phyloP scores from a whole-genome alignment of 2,113 vertebrate genomes.

The Apteryx owenii region DNA sequence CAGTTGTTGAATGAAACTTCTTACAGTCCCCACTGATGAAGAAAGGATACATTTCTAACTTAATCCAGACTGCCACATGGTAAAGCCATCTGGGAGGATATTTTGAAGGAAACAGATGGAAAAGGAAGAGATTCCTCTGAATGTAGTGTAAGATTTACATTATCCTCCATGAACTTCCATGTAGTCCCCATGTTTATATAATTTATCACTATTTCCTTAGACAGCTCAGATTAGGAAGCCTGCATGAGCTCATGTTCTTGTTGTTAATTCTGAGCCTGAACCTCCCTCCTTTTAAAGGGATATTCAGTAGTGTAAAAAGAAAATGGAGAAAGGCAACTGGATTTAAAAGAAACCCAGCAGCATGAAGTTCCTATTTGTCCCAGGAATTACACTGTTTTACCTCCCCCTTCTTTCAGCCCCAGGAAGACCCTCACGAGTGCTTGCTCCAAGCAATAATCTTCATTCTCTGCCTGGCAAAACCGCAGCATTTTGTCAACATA shows the following conservation, averaged over 20 bases:
- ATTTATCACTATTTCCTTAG: conserved; percentile 81
- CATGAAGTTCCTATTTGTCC: background rate
- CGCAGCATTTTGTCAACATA: background rate
- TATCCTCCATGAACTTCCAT: conserved; percentile 80
- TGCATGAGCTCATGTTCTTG: conserved; percentile 72
- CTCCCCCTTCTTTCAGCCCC: background rate
- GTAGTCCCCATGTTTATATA: conserved; percentile 80
- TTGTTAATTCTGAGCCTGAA: conserved; percentile 62
- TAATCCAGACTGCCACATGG: conserved; percentile 77
- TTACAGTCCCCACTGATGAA: conserved; percentile 49
- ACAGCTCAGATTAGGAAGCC: conserved; percentile 79
- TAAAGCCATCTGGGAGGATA: conserved; percentile 81
- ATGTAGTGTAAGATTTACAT: conserved; percentile 83
- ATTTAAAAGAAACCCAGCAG: conserved; percentile 1
- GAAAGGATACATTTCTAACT: conserved; percentile 70
- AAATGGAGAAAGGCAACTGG: background rate
- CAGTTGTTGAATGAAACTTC: conserved; percentile 5
- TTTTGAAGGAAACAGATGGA: conserved; percentile 82
- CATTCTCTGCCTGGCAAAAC: background rate
- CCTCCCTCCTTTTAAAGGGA: conserved; percentile 67
- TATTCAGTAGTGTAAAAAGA: conserved; percentile 51
- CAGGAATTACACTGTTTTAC: background rate
- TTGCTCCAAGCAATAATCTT: background rate
- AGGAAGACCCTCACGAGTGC: background rate
- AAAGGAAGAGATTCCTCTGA: conserved; percentile 81